A percentile compares a stretch with the other conserved stretches of the same genome.
These are phyloP conservation scores for Dorcus hopei DNA, from an alignment of 2,888 invertebrate genomes.

Conservation along the genomic window DNA sequence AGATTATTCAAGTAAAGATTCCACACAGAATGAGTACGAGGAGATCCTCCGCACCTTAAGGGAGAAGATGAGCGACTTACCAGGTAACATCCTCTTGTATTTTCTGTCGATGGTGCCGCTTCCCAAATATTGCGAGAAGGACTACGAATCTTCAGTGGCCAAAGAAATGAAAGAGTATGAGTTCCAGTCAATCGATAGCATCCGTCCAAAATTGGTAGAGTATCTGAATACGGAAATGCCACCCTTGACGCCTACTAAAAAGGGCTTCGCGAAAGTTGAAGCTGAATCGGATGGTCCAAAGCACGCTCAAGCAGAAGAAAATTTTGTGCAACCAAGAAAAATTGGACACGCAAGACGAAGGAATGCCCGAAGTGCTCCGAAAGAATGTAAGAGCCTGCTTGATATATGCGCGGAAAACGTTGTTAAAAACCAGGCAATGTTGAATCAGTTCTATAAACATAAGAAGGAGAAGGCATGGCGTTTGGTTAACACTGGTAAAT, in stretches of 20 bases:
- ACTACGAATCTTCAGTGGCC: constrained; percentile 8
- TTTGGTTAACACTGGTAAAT: constrained; percentile 36
- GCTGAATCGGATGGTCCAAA: background rate
- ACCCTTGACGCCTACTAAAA: constrained; percentile 15
- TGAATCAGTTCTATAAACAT: constrained; percentile 35
- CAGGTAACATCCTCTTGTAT: constrained; percentile 42
- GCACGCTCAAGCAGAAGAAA: background rate
- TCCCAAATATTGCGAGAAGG: constrained; percentile 28
- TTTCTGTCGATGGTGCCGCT: constrained; percentile 44
- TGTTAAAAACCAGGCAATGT: constrained; percentile 32
- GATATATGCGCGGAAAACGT: constrained; percentile 40
- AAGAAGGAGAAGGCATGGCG: constrained; percentile 40
- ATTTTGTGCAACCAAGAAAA: constrained; percentile 14
- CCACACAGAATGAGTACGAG: constrained; percentile 40
- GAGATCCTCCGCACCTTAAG: constrained; percentile 36
- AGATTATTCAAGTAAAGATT: constrained; percentile 36
- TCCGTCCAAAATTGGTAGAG: constrained; percentile 22
- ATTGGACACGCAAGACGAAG: constrained; percentile 5
- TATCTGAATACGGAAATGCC: constrained; percentile 23
- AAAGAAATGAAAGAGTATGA: constrained; percentile 11
- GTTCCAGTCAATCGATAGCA: constrained; percentile 17
- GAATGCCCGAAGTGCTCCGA: constrained; percentile 9
- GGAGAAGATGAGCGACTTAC: constrained; percentile 42
- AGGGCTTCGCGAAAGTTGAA: background rate
- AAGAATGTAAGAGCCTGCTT: constrained; percentile 31